Evolutionary conservation across 2,797 vertebrate species (phyloP).

Genomic region (Hirundo rustica): DNA sequence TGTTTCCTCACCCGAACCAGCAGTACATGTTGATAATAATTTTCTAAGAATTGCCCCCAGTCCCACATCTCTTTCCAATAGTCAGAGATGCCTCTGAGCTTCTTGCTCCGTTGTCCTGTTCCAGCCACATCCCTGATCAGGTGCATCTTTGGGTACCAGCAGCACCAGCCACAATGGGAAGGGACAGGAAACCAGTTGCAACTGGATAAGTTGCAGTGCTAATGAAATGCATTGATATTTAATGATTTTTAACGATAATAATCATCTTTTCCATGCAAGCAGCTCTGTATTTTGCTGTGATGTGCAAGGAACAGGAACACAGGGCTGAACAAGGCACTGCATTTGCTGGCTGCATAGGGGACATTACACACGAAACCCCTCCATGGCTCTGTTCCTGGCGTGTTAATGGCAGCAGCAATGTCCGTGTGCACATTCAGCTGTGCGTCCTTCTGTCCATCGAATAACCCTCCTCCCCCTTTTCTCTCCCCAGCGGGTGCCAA

Average conservation of each 20-base stretch:
- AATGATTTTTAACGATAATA: neutral
- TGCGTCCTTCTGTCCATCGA: fast-evolving
- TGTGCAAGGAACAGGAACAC: fast-evolving
- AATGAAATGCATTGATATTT: neutral
- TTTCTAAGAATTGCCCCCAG: slow-evolving; percentile 35
- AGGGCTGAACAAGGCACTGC: neutral
- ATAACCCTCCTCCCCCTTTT: neutral
- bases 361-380: fast-evolving
- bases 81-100: neutral
- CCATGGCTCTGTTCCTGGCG: fast-evolving
- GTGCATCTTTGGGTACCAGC: neutral
- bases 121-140: neutral
- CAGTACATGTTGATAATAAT: neutral
- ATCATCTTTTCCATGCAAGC: neutral
- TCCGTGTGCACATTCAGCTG: fast-evolving
- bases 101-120: neutral
- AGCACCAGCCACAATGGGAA: neutral
- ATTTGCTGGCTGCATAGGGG: neutral
- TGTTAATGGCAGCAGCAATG: neutral
- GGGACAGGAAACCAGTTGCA: slow-evolving; percentile 8
- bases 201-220: neutral
- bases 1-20: neutral
- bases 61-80: neutral
- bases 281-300: neutral
- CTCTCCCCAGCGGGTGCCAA: slow-evolving; percentile 88